Evolutionary conservation across 2,113 vertebrate genomes (phyloP).

Genomic region (pig (Sus scrofa)): DNA sequence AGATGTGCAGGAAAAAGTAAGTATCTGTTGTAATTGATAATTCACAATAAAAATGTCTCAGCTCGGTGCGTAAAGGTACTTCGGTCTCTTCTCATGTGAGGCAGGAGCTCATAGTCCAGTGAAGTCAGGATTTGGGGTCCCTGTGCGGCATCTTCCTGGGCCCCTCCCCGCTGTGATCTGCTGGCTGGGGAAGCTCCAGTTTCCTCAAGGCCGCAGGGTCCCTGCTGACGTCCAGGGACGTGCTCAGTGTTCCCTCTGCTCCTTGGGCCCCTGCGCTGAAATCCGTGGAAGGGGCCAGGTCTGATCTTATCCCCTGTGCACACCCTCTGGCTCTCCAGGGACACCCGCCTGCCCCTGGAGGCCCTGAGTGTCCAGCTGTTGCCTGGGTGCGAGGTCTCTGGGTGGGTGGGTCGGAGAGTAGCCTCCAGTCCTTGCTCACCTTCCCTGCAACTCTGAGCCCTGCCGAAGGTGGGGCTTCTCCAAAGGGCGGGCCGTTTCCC

Average conservation of each 20-base stretch:
- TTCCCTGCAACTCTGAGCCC: neutral
- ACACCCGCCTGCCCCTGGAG: neutral
- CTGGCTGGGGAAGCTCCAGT: neutral
- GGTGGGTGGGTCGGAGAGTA: neutral
- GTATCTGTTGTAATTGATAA: neutral
- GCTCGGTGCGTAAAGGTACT: neutral
- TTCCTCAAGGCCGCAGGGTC: neutral
- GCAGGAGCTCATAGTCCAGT: neutral
- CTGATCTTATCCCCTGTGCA: neutral
- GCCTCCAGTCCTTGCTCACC: neutral
- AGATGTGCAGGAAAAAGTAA: neutral
- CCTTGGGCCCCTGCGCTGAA: neutral
- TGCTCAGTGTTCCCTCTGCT: neutral
- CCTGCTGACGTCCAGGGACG: neutral
- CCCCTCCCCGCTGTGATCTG: neutral
- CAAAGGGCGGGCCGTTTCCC: rapidly evolving
- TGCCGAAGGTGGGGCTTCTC: neutral
- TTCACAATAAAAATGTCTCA: neutral
- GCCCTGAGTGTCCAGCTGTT: neutral
- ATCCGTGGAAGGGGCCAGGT: neutral
- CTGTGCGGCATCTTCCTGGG: neutral
- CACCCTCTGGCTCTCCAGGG: neutral
- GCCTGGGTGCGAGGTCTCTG: neutral
- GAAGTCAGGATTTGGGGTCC: neutral
- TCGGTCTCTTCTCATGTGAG: neutral